These are phyloP conservation scores for Drosophila insularis DNA, from an alignment of 1,140 invertebrate genomes.

Conservation along the genomic window DNA sequence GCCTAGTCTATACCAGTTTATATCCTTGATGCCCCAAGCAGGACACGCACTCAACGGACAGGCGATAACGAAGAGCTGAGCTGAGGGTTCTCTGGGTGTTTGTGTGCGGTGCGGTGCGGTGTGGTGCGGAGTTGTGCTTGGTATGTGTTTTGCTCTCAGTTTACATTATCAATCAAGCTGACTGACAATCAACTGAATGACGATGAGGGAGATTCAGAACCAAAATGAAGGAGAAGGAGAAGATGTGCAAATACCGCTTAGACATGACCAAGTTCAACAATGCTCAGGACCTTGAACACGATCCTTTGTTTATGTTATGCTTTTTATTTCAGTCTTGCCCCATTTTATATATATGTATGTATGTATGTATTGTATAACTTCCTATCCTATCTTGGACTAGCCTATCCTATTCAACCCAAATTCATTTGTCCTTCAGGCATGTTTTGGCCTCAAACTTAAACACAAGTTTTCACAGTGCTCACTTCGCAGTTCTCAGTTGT, in stretches of 20 bases:
- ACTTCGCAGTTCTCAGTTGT: slow-evolving; percentile 4
- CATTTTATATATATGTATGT: slow-evolving; percentile 2
- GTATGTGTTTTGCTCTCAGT: slow-evolving; percentile 48
- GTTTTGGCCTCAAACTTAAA: slow-evolving; percentile 54
- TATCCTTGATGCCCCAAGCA: slow-evolving; percentile 35
- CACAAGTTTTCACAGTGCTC: slow-evolving; percentile 54
- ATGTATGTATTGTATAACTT: slow-evolving; percentile 17
- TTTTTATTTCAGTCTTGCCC: slow-evolving; percentile 22
- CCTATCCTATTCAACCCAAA: slow-evolving; percentile 23
- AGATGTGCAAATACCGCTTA: slow-evolving; percentile 55
- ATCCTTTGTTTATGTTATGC: slow-evolving; percentile 63
- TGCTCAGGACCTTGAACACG: slow-evolving; percentile 54
- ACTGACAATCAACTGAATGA: slow-evolving; percentile 62
- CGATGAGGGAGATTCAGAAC: background rate
- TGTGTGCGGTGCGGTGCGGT: background rate
- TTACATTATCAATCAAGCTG: slow-evolving; percentile 79
- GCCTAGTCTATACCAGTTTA: slow-evolving; percentile 42
- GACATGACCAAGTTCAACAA: slow-evolving; percentile 49
- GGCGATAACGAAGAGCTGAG: slow-evolving; percentile 51
- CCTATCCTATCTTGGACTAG: slow-evolving; percentile 6
- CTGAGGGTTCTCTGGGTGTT: background rate
- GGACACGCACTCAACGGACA: slow-evolving; percentile 54
- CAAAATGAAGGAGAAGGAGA: background rate
- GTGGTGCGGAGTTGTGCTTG: background rate
- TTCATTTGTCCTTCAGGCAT: slow-evolving; percentile 52